These are phyloP conservation scores for Lepidurus couesii DNA, from an alignment of 1,140 invertebrate species.

Conservation along the genomic window DNA sequence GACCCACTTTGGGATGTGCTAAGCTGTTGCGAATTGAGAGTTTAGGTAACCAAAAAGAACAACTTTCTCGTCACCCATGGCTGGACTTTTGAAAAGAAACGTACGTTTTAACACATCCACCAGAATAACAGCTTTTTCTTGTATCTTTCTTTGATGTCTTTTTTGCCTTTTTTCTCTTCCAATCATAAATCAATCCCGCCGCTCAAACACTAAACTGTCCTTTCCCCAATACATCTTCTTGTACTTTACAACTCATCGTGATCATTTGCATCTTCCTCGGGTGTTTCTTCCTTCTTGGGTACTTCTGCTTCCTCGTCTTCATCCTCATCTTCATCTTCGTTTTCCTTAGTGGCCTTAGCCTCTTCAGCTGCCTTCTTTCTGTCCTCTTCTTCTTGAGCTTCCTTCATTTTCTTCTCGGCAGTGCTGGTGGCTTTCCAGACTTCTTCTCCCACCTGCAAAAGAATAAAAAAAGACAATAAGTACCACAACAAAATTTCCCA, in stretches of 20 bases:
- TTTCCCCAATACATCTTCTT: constrained; percentile 21
- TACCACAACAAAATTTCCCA: not conserved
- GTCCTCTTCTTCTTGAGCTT: constrained; percentile 35
- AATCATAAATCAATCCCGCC: not conserved
- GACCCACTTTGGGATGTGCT: not conserved
- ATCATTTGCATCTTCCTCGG: constrained; percentile 27
- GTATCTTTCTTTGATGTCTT: not conserved
- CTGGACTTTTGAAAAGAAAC: not conserved
- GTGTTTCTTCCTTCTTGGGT: constrained; percentile 28
- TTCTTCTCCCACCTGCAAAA: constrained; percentile 34
- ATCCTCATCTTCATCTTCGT: constrained; percentile 35
- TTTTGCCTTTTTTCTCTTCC: not conserved
- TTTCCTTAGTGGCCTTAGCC: constrained; percentile 32
- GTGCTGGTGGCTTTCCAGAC: constrained; percentile 35
- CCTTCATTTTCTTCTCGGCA: constrained; percentile 35
- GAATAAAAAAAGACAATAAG: not conserved
- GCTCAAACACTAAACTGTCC: not conserved
- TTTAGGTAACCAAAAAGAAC: not conserved
- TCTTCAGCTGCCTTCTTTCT: constrained; percentile 35
- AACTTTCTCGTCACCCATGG: not conserved
- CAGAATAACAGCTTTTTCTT: too few species aligned
- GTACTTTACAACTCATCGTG: constrained; percentile 35
- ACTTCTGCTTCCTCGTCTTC: constrained; percentile 33
- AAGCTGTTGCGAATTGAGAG: not conserved
- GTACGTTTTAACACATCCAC: too few species aligned